Evolutionary conservation across 2,888 invertebrate genomes (phyloP).

Genomic region (Omphaloscelis lunosa): DNA sequence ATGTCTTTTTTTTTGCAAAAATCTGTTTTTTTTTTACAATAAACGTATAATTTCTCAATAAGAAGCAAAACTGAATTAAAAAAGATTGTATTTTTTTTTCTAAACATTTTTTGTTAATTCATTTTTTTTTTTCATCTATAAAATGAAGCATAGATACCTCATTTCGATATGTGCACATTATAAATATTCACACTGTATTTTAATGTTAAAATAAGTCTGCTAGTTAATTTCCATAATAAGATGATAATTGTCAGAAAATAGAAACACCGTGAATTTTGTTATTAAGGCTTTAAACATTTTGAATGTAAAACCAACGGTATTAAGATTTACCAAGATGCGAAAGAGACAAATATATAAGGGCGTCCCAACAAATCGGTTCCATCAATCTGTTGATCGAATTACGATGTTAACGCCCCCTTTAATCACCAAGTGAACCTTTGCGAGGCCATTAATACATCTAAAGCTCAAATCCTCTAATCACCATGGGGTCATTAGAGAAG

Average conservation of each 20-base stretch:
- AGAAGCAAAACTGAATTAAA: no score
- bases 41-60: no score
- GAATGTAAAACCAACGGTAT: constrained; percentile 18
- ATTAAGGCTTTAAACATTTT: background rate
- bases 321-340: constrained; percentile 45
- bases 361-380: constrained; percentile 67
- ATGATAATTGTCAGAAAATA: background rate
- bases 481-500: constrained; percentile 58
- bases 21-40: no score
- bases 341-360: constrained; percentile 63
- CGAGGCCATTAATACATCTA: constrained; percentile 68
- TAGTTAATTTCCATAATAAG: background rate
- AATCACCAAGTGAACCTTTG: constrained; percentile 72
- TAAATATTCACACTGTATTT: no score
- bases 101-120: no score
- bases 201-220: background rate
- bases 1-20: no score
- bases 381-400: constrained; percentile 74
- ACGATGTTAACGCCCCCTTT: constrained; percentile 72
- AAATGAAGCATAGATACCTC: no score
- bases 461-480: constrained; percentile 69
- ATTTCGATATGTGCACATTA: no score
- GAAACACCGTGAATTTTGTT: background rate
- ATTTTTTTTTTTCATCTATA: no score
- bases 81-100: no score